Percentiles rank a stretch among this genome's conserved stretches.
phyloP scores from a whole-genome alignment of 2,797 vertebrate genomes.

The Tokudaia tokunoshimensis region DNA sequence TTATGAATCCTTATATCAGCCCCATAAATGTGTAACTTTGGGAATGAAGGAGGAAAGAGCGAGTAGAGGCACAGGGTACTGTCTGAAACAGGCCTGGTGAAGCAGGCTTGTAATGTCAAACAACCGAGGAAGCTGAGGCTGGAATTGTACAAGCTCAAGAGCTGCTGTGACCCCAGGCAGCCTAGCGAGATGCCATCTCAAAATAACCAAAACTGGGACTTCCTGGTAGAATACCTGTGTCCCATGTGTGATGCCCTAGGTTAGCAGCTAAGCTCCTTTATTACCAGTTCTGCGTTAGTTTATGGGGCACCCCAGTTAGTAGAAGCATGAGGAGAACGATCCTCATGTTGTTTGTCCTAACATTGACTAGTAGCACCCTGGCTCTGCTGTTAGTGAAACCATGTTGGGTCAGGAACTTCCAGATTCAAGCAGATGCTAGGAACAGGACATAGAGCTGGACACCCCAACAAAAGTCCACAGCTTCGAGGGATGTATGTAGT shows the following conservation, averaged over 20 bases:
- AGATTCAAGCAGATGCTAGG: conserved; percentile 21
- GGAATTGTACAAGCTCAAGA: not conserved
- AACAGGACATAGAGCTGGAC: not conserved
- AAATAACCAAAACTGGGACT: not conserved
- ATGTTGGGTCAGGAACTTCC: not conserved
- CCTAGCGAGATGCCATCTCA: not conserved
- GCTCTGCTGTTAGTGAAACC: not conserved
- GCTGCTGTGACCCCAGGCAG: not conserved
- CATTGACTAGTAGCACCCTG: conserved; percentile 13
- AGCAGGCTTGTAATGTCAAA: not conserved
- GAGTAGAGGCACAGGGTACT: not conserved
- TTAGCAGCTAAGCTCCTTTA: not conserved
- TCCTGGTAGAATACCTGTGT: not conserved
- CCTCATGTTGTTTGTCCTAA: not conserved
- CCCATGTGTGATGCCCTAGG: not conserved
- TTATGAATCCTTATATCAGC: conserved; percentile 8
- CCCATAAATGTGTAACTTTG: conserved; percentile 33
- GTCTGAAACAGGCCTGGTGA: not conserved
- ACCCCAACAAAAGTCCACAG: not conserved
- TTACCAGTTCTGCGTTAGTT: conserved; percentile 23
- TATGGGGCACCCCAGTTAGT: not conserved
- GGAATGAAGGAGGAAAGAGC: conserved; percentile 52
- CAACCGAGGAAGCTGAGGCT: too few species aligned
- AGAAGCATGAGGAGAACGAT: conserved; percentile 8
- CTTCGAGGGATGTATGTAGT: not conserved